Percentiles rank a stretch among this genome's conserved stretches.
Evolutionary conservation across 2,113 vertebrate genomes (phyloP).

Genomic region (Pleuronectes platessa): DNA sequence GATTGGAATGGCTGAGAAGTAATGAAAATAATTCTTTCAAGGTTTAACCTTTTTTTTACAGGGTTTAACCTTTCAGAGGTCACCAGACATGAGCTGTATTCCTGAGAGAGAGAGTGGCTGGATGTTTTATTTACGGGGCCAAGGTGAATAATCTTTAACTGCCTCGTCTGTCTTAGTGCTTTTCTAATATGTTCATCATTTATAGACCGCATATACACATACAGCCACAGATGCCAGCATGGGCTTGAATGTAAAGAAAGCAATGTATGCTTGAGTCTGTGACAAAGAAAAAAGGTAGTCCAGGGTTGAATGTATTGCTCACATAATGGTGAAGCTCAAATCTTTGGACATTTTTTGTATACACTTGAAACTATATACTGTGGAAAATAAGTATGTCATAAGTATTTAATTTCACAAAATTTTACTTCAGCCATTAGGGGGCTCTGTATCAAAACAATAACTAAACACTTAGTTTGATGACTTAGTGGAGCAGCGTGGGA

Average conservation of each 20-base stretch:
- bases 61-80: slow-evolving; percentile 78
- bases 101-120: slow-evolving; percentile 55
- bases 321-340: too few species aligned
- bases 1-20: slow-evolving; percentile 67
- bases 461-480: too few species aligned
- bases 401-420: too few species aligned
- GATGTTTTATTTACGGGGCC: slow-evolving; percentile 72
- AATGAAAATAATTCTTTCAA: slow-evolving; percentile 75
- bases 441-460: too few species aligned
- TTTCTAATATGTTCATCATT: slow-evolving; percentile 62
- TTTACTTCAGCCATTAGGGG: too few species aligned
- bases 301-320: too few species aligned
- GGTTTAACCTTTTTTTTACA: slow-evolving; percentile 68
- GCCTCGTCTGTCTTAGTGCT: slow-evolving; percentile 19
- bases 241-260: neutral
- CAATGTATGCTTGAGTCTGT: neutral
- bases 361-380: too few species aligned
- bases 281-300: slow-evolving; percentile 4
- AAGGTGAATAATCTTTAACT: slow-evolving; percentile 72
- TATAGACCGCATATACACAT: slow-evolving; percentile 48
- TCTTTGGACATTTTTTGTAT: too few species aligned
- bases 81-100: slow-evolving; percentile 74
- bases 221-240: neutral
- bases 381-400: too few species aligned
- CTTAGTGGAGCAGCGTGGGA: too few species aligned